These are phyloP conservation scores for Lamellibrachia satsuma DNA, from an alignment of 2,888 invertebrate genomes.

Conservation along the genomic window DNA sequence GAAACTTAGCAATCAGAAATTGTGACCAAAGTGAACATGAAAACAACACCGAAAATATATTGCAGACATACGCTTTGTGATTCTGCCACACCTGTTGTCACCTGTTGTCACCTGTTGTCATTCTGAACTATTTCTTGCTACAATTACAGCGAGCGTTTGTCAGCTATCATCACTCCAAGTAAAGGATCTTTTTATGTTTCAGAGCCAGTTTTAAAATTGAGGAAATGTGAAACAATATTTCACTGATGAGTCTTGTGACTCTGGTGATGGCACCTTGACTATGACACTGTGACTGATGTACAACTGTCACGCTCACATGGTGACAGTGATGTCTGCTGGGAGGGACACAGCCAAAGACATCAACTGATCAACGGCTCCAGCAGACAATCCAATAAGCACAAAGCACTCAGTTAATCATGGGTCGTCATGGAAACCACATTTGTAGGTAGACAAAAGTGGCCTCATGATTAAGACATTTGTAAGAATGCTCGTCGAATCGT, in stretches of 20 bases:
- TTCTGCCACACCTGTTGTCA: neutral
- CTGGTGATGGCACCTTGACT: neutral
- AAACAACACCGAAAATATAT: no score
- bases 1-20: no score
- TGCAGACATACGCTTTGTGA: no score
- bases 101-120: neutral
- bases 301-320: neutral
- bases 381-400: conserved; percentile 17
- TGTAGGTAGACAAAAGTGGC: conserved; percentile 13
- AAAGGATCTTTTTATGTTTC: neutral
- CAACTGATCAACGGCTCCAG: neutral
- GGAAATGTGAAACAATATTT: neutral
- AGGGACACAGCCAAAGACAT: neutral
- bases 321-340: neutral
- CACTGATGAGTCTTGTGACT: neutral
- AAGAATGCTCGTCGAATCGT: neutral
- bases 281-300: neutral
- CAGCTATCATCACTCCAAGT: neutral
- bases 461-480: conserved; percentile 13
- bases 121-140: neutral
- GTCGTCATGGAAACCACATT: neutral
- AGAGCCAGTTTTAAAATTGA: neutral
- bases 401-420: conserved; percentile 11
- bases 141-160: neutral
- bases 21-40: no score